Evolutionary conservation across 2,113 vertebrate species (phyloP).

Genomic region (Aptenodytes forsteri): DNA sequence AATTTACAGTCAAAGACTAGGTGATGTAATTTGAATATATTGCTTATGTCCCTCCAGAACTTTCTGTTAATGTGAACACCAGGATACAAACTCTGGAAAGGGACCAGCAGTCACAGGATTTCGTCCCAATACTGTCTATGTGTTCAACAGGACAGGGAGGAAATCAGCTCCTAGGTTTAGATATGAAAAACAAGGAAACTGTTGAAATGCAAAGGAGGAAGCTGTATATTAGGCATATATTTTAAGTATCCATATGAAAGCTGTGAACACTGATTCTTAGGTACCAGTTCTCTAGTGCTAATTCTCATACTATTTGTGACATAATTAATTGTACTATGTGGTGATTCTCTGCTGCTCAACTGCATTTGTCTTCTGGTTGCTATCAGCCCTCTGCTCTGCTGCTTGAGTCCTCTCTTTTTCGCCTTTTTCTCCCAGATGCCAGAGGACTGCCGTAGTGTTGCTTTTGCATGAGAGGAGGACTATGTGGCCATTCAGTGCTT

Average conservation of each 20-base stretch:
- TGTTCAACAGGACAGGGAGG: background rate
- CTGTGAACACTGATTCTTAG: background rate
- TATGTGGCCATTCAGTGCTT: background rate
- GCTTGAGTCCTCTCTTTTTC: background rate
- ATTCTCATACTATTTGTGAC: background rate
- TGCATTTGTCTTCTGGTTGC: background rate
- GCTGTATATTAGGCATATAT: background rate
- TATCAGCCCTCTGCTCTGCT: background rate
- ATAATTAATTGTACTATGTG: background rate
- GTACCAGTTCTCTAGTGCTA: background rate
- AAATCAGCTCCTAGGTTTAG: background rate
- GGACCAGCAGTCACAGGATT: background rate
- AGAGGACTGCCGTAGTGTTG: background rate
- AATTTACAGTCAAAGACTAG: background rate
- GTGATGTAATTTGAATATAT: background rate
- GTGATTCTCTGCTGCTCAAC: background rate
- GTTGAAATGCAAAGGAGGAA: background rate
- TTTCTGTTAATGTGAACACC: background rate
- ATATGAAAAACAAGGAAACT: background rate
- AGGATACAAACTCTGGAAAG: background rate
- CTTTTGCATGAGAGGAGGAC: fast-evolving
- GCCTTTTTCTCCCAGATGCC: background rate
- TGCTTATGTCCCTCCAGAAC: background rate
- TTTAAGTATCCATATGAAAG: background rate
- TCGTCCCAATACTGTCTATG: background rate